A percentile compares a stretch with the other conserved stretches of the same genome.
Conservation (phyloP, 2,797 vertebrate species). For the Pangasius sanitwongsei region DNA sequence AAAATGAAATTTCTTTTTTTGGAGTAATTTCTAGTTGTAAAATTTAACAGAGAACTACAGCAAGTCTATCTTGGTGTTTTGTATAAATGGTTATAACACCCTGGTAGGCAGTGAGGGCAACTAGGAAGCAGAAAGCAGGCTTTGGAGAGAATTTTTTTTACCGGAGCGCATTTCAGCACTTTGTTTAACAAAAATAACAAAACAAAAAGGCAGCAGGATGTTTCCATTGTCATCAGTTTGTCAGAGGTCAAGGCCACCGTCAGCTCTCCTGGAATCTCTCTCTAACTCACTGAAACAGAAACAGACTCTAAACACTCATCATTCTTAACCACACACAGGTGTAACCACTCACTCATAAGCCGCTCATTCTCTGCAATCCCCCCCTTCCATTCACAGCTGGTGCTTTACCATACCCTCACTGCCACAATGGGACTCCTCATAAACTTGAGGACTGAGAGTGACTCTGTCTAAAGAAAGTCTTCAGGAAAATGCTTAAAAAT, state of each 20-base stretch:
- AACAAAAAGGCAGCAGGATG: neutral
- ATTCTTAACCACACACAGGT: neutral
- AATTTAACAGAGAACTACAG: neutral
- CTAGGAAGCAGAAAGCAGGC: neutral
- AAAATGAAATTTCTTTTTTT: neutral
- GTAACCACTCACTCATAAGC: neutral
- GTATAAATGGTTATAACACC: neutral
- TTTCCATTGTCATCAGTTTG: neutral
- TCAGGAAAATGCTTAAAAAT: neutral
- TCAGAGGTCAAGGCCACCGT: neutral
- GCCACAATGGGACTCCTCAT: neutral
- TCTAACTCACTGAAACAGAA: neutral
- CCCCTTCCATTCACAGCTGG: neutral
- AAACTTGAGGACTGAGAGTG: neutral
- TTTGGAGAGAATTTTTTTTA: neutral
- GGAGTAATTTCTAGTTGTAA: neutral
- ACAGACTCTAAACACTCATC: neutral
- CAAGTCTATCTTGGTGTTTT: neutral
- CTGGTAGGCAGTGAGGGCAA: neutral
- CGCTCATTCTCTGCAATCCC: neutral
- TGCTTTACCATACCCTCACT: neutral
- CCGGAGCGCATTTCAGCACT: neutral
- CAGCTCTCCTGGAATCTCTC: neutral
- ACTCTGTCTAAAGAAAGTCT: neutral
- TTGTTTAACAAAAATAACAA: neutral